Evolutionary conservation across 2,797 vertebrate species (phyloP).

Genomic region (Esox masquinongy): DNA sequence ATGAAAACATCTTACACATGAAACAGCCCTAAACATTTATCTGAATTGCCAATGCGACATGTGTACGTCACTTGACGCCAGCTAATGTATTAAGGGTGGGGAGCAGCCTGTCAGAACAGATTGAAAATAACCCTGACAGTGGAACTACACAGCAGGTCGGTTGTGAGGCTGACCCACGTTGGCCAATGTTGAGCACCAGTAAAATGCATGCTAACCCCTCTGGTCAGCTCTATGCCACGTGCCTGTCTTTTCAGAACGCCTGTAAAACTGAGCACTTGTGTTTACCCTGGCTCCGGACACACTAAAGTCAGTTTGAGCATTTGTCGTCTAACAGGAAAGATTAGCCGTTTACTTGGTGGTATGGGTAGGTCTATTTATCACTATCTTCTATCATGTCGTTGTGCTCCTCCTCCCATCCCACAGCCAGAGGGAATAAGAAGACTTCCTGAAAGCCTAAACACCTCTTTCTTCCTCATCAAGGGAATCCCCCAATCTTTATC

Average conservation of each 20-base stretch:
- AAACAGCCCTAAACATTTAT: too few relatives aligned
- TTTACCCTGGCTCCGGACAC: neutral
- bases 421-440: constrained; percentile 4
- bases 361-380: neutral
- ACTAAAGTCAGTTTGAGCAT: neutral
- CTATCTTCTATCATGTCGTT: neutral
- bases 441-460: constrained; percentile 51
- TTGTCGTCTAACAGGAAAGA: neutral
- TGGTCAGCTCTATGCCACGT: neutral
- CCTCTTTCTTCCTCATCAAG: constrained; percentile 31
- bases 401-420: neutral
- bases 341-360: neutral
- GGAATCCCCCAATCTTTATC: constrained; percentile 55
- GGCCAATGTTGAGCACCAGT: neutral
- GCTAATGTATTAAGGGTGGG: neutral
- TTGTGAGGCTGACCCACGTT: neutral
- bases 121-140: constrained; percentile 23
- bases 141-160: neutral
- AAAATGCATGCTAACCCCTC: neutral
- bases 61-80: neutral
- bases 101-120: constrained; percentile 19
- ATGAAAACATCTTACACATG: too few relatives aligned
- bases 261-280: neutral
- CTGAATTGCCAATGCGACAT: too few relatives aligned
- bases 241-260: neutral